A percentile compares a stretch with the other conserved stretches of the same genome.
Evolutionary conservation across 92 coral and sea anemone genomes (phyloP).

Genomic region (Paragorgia papillata): DNA sequence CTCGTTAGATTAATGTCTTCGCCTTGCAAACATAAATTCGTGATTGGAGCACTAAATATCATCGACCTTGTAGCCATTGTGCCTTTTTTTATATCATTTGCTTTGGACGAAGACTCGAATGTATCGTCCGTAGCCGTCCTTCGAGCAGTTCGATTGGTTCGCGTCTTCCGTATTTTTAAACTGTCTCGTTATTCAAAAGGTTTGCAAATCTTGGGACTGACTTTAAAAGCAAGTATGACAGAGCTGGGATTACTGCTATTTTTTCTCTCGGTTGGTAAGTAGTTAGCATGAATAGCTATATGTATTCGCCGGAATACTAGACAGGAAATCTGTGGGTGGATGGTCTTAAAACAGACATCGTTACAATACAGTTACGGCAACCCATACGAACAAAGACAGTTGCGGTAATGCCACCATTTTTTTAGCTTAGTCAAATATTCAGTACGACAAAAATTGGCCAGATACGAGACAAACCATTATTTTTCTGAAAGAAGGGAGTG

Average conservation of each 20-base stretch:
- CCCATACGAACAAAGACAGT: no score
- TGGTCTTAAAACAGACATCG: no score
- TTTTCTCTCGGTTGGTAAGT: slow-evolving; percentile 71
- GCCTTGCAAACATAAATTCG: slow-evolving; percentile 86
- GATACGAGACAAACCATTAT: no score
- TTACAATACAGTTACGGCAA: no score
- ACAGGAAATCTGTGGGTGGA: no score
- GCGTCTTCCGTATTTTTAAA: slow-evolving; percentile 93
- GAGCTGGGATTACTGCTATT: slow-evolving; percentile 87
- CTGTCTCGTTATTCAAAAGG: slow-evolving; percentile 97
- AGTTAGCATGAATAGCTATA: no score
- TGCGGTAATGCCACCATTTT: no score
- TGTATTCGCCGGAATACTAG: no score
- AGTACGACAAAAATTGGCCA: no score
- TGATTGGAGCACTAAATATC: slow-evolving; percentile 77
- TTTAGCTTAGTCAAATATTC: no score
- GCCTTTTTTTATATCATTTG: slow-evolving; percentile 83
- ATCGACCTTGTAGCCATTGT: slow-evolving; percentile 89
- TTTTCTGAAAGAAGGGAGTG: no score
- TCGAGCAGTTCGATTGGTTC: slow-evolving; percentile 84
- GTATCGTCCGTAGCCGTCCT: slow-evolving; percentile 90
- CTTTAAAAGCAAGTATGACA: slow-evolving; percentile 86
- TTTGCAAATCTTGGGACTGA: slow-evolving; percentile 87
- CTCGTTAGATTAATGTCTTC: slow-evolving; percentile 70
- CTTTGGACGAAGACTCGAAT: slow-evolving; percentile 71